Percentiles rank a stretch among this genome's conserved stretches.
These are phyloP conservation scores for Ditula angustiorana DNA, from an alignment of 2,888 invertebrate species.

Conservation along the genomic window DNA sequence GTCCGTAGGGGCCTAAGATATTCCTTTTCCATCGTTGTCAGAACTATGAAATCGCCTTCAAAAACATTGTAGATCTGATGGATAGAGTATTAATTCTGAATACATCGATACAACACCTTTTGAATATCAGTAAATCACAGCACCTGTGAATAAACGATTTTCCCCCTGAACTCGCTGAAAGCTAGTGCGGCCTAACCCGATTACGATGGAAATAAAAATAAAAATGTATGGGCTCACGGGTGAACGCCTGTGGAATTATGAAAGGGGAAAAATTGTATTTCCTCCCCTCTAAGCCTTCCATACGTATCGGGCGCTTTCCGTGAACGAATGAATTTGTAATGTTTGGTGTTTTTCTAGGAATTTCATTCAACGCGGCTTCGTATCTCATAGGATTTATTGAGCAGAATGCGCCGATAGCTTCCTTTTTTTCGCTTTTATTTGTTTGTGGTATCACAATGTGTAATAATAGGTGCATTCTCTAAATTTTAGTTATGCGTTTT, in stretches of 20 bases:
- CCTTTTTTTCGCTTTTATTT: background rate
- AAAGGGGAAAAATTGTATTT: constrained; percentile 12
- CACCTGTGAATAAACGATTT: constrained; percentile 18
- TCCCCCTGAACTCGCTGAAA: constrained; percentile 17
- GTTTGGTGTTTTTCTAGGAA: constrained; percentile 28
- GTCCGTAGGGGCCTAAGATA: background rate
- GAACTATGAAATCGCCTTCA: too few species aligned
- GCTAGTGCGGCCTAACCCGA: constrained; percentile 17
- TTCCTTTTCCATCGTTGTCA: background rate
- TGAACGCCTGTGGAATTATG: constrained; percentile 15
- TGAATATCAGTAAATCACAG: background rate
- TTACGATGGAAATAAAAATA: constrained; percentile 21
- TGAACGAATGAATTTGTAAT: constrained; percentile 28
- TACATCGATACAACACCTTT: background rate
- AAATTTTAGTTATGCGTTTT: too few species aligned
- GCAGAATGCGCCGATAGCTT: background rate
- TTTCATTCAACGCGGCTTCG: background rate
- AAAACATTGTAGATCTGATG: background rate
- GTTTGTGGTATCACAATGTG: too few species aligned
- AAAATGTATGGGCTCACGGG: constrained; percentile 12
- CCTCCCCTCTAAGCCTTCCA: constrained; percentile 15
- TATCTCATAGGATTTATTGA: constrained; percentile 17
- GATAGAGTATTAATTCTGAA: background rate
- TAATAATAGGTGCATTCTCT: too few species aligned
- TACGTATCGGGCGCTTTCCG: constrained; percentile 16